Base-by-base conservation (phyloP, 2,888 invertebrate species). In the Spialia ferax region DNA sequence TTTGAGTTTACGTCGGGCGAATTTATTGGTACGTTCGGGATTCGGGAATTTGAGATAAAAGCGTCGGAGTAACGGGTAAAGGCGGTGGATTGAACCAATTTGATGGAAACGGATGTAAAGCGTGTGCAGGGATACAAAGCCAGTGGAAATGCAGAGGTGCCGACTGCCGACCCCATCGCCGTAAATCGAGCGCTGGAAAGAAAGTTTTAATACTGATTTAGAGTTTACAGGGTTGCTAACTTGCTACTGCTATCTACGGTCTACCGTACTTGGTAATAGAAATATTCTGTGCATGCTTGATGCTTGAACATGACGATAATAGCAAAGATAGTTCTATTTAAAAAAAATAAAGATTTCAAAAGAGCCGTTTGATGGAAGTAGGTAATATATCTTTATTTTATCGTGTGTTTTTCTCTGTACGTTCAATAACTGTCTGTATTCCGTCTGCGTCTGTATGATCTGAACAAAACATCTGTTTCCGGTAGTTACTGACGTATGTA, bases 131-230 rank as follows among this genome's bases (percentile, higher is more conserved):
- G 64, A 61, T 71, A 73, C 70, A 71, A 71, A 74, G 71, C 23
- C 68, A 64, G 70, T 69, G 68, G 70, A 70, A 83, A 80, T 80
- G 78, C 79, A 80, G 77, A 80, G 74, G 79, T 81, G 80, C 78
- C 81, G 81, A 79, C 79, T 32, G 38, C 78, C 81, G 81, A 79
- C 79, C 80, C 78, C 81, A 78, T 74, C 77, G 76, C 86, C 78
- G 86, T 89, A 89, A 89, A 89, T 91, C 84, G 80, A 76, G 74
- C 71, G 77, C 76, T 77, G 85, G 78, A 85, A 87, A 87, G 86
- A 89, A 88, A 87, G 84, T 84, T 84, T 87, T 89, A 89, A 87
- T 88, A 80, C 85, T 89, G 89, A 91, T 89, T 89, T 90, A 76
- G 85, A 81, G 79, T 80, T 82, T 79, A 73, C 80, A 81, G 80